Evolutionary conservation across 2,113 vertebrate genomes (phyloP), one percentile per base, ranked within the genome.

Genomic region (Psilopsiagon aurifrons): DNA sequence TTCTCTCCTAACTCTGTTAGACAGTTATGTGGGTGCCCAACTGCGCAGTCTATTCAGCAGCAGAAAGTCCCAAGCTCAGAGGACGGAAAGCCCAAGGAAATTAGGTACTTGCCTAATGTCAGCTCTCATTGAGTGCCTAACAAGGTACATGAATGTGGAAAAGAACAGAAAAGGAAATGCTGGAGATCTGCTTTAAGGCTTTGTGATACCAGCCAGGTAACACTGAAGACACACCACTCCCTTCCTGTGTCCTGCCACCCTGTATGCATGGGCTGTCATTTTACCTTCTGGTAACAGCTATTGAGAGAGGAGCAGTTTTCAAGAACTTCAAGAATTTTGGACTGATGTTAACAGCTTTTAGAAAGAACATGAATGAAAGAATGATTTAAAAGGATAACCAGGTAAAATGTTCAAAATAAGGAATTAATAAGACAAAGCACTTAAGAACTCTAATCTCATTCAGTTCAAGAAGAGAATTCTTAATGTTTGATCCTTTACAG

Each of bases 131-230:
- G 64, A 75, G 55, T 23, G 19, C 89, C 41, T 91, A 83, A 75
- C 20, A 57, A 86, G 69, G 86, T 20, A 75, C 51, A 54, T 9
- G 69, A 81, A 84, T 68, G 63, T 29, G 77, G 78, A 92, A 84
- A 64, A 35, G 39, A 90, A 94, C 62, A 93, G 62, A 70, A 52
- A 86, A 92, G 83, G 60, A 91, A 88, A 73, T 77, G 91, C 83
- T 73, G 80, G 51, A 95, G 92, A 91, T 74, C 46, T 57, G 59
- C 92, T 95, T 96, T 80, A 44, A 90, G 93, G 86, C 74, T 90
- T 68, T 49, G 28, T 44, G 67, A n/a, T 44, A 63, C 37, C 31
- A 18, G 64, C 39, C 86, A 92, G 66, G 90, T 28, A 76, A 73
- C 76, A 90, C 51, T 69, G 67, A 80, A 71, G 81, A 75, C 46